Conservation (phyloP, 2,888 invertebrate species). For the Patella caerulea region DNA sequence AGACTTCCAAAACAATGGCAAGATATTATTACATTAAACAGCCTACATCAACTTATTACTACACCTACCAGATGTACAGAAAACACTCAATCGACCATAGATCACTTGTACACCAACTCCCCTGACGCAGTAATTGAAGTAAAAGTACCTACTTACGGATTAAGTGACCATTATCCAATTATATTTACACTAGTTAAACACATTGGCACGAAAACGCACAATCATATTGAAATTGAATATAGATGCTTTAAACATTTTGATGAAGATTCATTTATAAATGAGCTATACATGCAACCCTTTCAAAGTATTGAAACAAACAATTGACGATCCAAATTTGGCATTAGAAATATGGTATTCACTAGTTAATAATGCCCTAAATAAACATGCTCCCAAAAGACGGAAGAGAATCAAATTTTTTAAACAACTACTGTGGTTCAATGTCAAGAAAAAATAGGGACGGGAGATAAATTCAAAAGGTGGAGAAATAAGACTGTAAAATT, state of each 20-base stretch:
- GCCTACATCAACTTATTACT: too few species aligned
- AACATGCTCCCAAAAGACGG: not conserved
- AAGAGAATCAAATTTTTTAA: not conserved
- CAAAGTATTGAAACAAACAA: not conserved
- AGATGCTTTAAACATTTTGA: not conserved
- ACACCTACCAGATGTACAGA: too few species aligned
- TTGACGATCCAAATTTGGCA: not conserved
- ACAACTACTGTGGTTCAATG: not conserved
- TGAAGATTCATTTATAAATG: not conserved
- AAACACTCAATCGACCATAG: too few species aligned
- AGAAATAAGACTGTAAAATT: not conserved
- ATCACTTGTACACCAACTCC: too few species aligned
- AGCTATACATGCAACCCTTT: not conserved
- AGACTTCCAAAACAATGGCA: too few species aligned
- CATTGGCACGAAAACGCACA: not conserved
- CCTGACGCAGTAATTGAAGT: too few species aligned
- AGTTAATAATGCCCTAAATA: not conserved
- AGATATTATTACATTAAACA: too few species aligned
- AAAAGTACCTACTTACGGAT: too few species aligned
- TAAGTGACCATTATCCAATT: too few species aligned
- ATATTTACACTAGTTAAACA: too few species aligned
- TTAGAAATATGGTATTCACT: not conserved
- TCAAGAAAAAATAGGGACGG: not conserved
- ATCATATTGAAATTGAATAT: conserved; percentile 3
- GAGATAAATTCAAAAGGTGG: not conserved